Conservation (phyloP, 2,797 vertebrate genomes). For the Oreonectes daqikongensis region DNA sequence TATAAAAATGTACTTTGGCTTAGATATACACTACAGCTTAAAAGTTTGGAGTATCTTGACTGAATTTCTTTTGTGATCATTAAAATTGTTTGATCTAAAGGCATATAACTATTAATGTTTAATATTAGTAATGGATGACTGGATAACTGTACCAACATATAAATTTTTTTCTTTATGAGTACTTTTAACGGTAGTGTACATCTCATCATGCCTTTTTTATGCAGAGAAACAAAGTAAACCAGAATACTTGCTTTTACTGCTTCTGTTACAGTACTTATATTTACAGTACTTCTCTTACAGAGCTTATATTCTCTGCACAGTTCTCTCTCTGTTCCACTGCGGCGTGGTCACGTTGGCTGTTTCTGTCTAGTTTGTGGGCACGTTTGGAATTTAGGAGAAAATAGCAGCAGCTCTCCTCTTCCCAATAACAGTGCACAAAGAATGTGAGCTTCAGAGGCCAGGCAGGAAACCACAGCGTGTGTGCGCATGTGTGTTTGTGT, state of each 20-base stretch:
- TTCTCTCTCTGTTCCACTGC: neutral
- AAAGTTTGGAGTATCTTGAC: too few relatives aligned
- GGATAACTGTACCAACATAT: too few relatives aligned
- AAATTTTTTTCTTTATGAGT: too few relatives aligned
- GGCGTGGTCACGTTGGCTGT: constrained; percentile 19
- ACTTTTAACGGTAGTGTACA: neutral
- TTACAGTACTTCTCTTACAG: too few relatives aligned
- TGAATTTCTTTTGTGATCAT: too few relatives aligned
- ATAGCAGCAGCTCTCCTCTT: constrained; percentile 59
- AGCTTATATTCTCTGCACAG: too few relatives aligned
- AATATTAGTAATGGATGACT: too few relatives aligned
- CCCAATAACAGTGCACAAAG: constrained; percentile 58
- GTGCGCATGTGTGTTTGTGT: constrained; percentile 3
- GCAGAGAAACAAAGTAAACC: neutral
- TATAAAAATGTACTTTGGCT: neutral
- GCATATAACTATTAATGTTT: too few relatives aligned
- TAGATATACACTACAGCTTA: neutral
- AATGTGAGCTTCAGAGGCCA: constrained; percentile 62
- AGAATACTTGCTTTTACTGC: neutral
- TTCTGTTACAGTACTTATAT: too few relatives aligned
- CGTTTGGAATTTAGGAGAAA: constrained; percentile 72
- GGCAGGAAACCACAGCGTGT: constrained; percentile 60
- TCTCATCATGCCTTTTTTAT: neutral
- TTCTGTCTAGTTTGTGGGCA: constrained; percentile 54
- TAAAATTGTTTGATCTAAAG: too few relatives aligned